Evolutionary conservation across 2,888 invertebrate genomes (phyloP).

Genomic region (Limnephilus auricula): DNA sequence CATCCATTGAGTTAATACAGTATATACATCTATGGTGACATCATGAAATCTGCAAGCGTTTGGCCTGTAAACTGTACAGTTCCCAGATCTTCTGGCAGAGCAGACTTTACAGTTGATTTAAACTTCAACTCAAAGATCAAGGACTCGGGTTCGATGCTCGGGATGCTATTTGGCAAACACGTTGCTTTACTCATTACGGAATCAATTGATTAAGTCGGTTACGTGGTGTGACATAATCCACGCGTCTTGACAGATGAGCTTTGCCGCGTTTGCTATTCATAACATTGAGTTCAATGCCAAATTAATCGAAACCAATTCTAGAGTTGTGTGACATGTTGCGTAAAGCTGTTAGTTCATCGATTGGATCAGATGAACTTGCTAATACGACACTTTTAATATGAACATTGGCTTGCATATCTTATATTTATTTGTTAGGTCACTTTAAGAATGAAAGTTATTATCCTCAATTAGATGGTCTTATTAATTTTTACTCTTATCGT

Average conservation of each 20-base stretch:
- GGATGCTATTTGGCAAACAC: constrained; percentile 18
- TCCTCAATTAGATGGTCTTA: too few species aligned
- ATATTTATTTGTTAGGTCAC: neutral
- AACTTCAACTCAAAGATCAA: constrained; percentile 40
- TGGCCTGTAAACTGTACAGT: neutral
- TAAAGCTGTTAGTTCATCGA: neutral
- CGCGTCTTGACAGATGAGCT: constrained; percentile 17
- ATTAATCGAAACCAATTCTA: neutral
- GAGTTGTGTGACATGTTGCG: neutral
- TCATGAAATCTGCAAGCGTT: neutral
- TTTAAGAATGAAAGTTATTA: too few species aligned
- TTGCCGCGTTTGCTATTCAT: neutral
- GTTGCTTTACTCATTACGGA: constrained; percentile 10
- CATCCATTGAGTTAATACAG: neutral
- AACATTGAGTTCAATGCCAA: constrained; percentile 10
- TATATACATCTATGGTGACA: neutral
- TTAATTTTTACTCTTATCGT: too few species aligned
- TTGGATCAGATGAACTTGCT: neutral
- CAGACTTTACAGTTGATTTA: constrained; percentile 6
- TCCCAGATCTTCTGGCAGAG: constrained; percentile 24
- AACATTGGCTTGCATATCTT: neutral
- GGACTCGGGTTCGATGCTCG: constrained; percentile 48
- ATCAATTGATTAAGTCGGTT: constrained; percentile 13
- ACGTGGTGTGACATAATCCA: constrained; percentile 15
- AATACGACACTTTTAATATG: neutral